Evolutionary conservation across 1,140 invertebrate genomes (phyloP), one percentile per base, ranked within the genome.

Genomic region (Orussus abietinus): DNA sequence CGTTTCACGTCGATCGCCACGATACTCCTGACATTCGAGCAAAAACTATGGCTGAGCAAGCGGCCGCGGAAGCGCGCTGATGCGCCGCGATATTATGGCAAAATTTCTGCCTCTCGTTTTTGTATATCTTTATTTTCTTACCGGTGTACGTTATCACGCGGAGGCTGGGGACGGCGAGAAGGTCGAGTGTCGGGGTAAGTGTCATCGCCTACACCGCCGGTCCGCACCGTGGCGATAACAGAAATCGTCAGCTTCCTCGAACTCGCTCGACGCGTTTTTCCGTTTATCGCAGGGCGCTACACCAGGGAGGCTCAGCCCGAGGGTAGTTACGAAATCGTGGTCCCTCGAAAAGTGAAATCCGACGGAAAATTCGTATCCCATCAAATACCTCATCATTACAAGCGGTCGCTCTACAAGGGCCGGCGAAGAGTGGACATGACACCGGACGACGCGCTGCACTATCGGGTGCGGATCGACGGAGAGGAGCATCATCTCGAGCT

Each of bases 401-500:
- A 59, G 12, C 49, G 49, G 26, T 50, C 54, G 7, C 44, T 47
- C 12, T 45, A 54, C 39, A 36, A 34, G 32, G 41, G 36, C 38
- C 36, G 39, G 19, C 41, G 52, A 15, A 15, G 31, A 13, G 38
- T 45, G n/a, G 38, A 49, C 25, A 22, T 26, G 17, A 18, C 42
- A 15, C 17, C 4, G 2, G 50, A 53, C n/a, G 50, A 51, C 10
- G 46, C 32, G 2, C 38, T 75, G 30, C 71, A 74, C 55, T 75
- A 75, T 51, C 60, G 67, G 28, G 39, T 75, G 33, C 45, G 49
- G 5, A 53, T 68, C 17, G 58, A 60, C 25, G 62, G 61, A 17
- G 42, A 58, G 19, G 60, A 69, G 18, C 39, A 71, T 5, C 65
- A 72, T 37, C 34, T 75, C 32, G 57, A 66, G 38, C 48, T 76